Evolutionary conservation across 1,140 invertebrate genomes (phyloP), one percentile per base, ranked within the genome.

Genomic region (Trialeurodes vaporariorum): DNA sequence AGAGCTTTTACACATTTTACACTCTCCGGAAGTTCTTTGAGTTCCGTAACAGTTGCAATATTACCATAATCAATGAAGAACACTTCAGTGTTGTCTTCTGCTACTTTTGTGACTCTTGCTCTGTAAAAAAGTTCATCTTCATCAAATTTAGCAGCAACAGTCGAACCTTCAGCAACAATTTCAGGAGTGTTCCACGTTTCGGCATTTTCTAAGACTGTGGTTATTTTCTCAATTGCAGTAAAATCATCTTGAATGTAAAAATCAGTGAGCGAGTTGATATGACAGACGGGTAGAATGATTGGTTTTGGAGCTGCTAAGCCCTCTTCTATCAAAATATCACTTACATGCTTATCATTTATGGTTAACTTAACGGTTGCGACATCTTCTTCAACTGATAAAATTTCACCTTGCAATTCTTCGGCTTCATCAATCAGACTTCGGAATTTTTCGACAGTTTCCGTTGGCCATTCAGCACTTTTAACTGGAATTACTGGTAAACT

Each of bases 71-170:
- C 84, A 1, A 86, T 78, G 70, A 81, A 86, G 21, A 76, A 73
- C 0, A 86, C 82, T 67, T 77, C 75, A 5, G 74, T 77, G 22
- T 73, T 72, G 65, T 71, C 78, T 1, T 84, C 83, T 1, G 82
- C 81, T 61, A 84, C 80, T 9, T 82, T 82, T 25, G 87, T 76
- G 40, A 89, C 79, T 73, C 85, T 81, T 0, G 84, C 85, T 63
- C 88, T 79, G 70, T 89, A 89, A 81, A 84, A 90, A 12, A 81
- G 76, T 24, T 80, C 78, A 69, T 87, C 86, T 24, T 86, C 84
- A 0, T 81, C 77, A 73, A 84, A 88, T 69, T 85, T 81, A n/a
- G 85, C 86, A 25, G 84, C 83, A 68, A 85, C 86, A 0, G 87
- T 22, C 0, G 80, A 76, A 1, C 82, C 84, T 58, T 27, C 21